A percentile compares a stretch with the other conserved stretches of the same genome.
phyloP scores from a whole-genome alignment of 2,797 vertebrate species.

The Simalia tracyae region DNA sequence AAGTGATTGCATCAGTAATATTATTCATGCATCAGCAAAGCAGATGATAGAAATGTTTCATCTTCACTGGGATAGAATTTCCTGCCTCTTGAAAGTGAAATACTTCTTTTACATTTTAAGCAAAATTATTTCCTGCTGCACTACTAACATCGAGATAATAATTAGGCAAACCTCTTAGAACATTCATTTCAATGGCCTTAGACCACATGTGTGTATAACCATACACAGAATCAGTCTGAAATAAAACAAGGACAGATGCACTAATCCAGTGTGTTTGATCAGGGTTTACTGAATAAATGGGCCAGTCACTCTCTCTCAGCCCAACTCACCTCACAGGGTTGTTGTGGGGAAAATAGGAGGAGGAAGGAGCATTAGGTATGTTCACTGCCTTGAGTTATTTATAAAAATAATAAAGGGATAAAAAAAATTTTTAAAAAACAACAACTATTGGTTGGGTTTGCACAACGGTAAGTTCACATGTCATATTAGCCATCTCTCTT shows the following conservation, averaged over 20 bases:
- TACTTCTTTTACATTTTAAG: not conserved
- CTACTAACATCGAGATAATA: not conserved
- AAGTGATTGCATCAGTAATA: not conserved
- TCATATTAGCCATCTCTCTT: not conserved
- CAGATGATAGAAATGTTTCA: not conserved
- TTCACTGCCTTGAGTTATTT: too few species aligned
- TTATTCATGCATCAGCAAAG: not conserved
- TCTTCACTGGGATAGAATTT: not conserved
- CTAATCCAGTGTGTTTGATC: not conserved
- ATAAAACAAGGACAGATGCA: not conserved
- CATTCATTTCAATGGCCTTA: not conserved
- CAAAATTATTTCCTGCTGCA: not conserved
- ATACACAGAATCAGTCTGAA: not conserved
- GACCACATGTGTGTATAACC: not conserved
- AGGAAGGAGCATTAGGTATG: too few species aligned
- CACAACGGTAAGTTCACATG: not conserved
- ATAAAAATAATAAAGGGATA: too few species aligned
- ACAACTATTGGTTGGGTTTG: not conserved
- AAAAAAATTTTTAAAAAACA: too few species aligned
- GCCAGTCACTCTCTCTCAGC: too few species aligned
- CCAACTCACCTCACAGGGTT: too few species aligned
- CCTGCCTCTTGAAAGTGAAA: not conserved
- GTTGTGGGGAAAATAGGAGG: too few species aligned
- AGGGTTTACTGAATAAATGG: not conserved
- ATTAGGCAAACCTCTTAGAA: not conserved